Evolutionary conservation across 2,797 vertebrate genomes (phyloP), one percentile per base, ranked within the genome.

Genomic region (Babyrousa celebensis): DNA sequence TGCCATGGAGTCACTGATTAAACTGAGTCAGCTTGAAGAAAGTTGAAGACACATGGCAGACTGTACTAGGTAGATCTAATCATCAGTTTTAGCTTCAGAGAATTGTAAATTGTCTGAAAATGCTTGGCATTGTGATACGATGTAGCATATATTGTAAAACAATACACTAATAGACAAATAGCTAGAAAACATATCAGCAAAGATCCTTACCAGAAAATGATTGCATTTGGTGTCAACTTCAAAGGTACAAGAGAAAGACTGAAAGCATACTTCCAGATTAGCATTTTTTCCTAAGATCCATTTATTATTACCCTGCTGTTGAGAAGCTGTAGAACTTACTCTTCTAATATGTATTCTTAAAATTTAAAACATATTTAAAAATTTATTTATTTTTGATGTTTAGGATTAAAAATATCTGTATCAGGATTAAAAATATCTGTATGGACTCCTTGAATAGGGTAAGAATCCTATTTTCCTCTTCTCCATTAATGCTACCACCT

Each of bases 181-280:
- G 63, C 95, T 88, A 67, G 92, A 85, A 94, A 94, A 97, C 82
- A 71, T 72, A 93, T 92, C 74, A 93, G 52, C 58, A 94, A 58
- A 93, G 11, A 12, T 85, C 85, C 48, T 92, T 96, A 94, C 83
- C 92, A 95, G 85, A 88, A 96, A 78, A 43, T 67, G 54, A 85
- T 21, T 70, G 1, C 63, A 92, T 80, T 95, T 94, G 89, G 94
- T 89, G 82, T 79, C 77, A 77, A 48, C 11, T 32, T 72, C 83
- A 89, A 62, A 95, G 32, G 16, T 43, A 88, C n/a, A 78, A 70
- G 40, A 91, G 23, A 67, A 95, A 89, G 20, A 62, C 14, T 32
- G 23, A 60, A 92, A 68, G 25, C 29, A 21, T 48, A 20, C 36
- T 93, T 82, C 80, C 32, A 96, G 87, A 95, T 86, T 14, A 54